These are phyloP conservation scores for Poicephalus gulielmi DNA, from an alignment of 2,113 vertebrate species.

Conservation along the genomic window DNA sequence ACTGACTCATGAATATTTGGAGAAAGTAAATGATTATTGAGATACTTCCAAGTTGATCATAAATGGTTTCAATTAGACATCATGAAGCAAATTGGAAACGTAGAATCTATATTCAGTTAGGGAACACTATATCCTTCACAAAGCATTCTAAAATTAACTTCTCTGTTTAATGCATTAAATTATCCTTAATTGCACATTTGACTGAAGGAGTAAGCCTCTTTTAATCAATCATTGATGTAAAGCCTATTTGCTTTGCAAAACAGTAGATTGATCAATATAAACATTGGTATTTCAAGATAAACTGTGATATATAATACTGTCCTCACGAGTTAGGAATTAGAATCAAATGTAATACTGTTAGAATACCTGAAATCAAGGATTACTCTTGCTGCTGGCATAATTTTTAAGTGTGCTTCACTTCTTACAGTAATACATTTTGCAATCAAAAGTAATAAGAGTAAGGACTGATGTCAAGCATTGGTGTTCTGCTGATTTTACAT, in stretches of 20 bases:
- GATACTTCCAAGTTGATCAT: conserved; percentile 49
- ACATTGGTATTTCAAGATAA: not conserved
- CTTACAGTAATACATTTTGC: not conserved
- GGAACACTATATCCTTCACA: conserved; percentile 18
- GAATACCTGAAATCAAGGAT: not conserved
- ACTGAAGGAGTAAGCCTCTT: not conserved
- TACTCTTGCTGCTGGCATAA: not conserved
- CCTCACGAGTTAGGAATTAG: not conserved
- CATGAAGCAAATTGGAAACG: conserved; percentile 35
- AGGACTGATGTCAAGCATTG: not conserved
- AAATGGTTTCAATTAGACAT: conserved; percentile 67
- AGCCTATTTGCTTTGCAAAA: conserved; percentile 37
- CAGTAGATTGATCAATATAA: conserved; percentile 28
- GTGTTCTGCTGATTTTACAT: not conserved
- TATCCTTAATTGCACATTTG: conserved; percentile 30
- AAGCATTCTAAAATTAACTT: conserved; percentile 43
- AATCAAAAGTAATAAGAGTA: not conserved
- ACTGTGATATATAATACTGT: not conserved
- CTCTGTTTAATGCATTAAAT: not conserved
- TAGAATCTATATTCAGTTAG: conserved; percentile 6
- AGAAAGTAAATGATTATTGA: conserved; percentile 58
- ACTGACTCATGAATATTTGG: conserved; percentile 25
- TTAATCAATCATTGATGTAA: conserved; percentile 23
- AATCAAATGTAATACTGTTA: not conserved
- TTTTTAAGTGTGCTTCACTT: conserved; percentile 1